A percentile compares a stretch with the other conserved stretches of the same genome.
phyloP scores from a whole-genome alignment of 2,113 vertebrate species.

The Cheilinus undulatus region DNA sequence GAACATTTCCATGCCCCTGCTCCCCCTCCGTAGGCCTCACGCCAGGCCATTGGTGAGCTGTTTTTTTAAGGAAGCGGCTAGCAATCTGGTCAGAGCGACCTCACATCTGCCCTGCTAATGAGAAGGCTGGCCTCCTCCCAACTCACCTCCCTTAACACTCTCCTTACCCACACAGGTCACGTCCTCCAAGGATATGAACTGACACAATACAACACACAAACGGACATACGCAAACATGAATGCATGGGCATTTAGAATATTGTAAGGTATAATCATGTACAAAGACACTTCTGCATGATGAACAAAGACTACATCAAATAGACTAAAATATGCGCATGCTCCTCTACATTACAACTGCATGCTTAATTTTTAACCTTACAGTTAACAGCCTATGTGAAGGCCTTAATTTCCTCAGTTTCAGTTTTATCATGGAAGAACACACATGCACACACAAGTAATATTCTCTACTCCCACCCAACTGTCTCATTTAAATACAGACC shows the following conservation, averaged over 20 bases:
- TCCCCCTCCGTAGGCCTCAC: conserved; percentile 80
- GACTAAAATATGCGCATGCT: too few species aligned
- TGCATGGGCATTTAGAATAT: conserved; percentile 23
- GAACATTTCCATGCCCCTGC: conserved; percentile 87
- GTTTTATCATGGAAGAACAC: conserved; percentile 1
- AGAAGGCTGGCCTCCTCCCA: conserved; percentile 86
- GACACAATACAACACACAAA: conserved; percentile 66
- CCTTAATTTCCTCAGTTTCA: conserved; percentile 17
- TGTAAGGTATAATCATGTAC: neutral
- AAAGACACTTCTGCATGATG: conserved; percentile 40
- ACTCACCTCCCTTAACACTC: conserved; percentile 85
- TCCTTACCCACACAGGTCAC: conserved; percentile 86
- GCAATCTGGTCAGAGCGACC: conserved; percentile 87
- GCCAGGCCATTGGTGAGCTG: conserved; percentile 83
- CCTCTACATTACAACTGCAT: neutral
- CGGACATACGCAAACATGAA: conserved; percentile 34
- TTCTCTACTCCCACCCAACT: conserved; percentile 41
- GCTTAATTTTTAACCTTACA: neutral
- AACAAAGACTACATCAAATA: conserved; percentile 29
- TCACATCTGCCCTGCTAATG: conserved; percentile 90
- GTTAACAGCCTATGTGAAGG: neutral
- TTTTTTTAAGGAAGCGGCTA: conserved; percentile 96
- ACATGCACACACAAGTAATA: conserved; percentile 19
- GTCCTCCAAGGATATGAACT: conserved; percentile 80
- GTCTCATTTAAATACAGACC: conserved; percentile 70